Evolutionary conservation across 1,140 invertebrate species (phyloP).

Genomic region (Brachionus manjavacas): DNA sequence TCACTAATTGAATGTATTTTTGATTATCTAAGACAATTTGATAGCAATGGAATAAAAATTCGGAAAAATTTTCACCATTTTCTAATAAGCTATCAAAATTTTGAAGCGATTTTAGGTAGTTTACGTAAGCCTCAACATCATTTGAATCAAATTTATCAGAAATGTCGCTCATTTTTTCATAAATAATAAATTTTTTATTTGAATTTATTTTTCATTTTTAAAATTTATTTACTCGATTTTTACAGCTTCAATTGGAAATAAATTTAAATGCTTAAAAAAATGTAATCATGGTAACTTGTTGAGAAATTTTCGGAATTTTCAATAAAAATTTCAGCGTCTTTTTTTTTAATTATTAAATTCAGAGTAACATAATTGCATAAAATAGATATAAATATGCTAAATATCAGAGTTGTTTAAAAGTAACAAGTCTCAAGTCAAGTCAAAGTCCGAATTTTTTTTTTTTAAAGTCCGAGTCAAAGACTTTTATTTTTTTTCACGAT

Average conservation of each 20-base stretch:
- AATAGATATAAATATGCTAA: too few relatives aligned
- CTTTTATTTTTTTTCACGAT: too few relatives aligned
- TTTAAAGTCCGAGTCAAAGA: too few relatives aligned
- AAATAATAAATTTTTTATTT: background rate
- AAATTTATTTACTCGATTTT: background rate
- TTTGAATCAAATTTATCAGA: background rate
- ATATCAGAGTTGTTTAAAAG: too few relatives aligned
- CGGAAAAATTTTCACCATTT: background rate
- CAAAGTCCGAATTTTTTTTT: too few relatives aligned
- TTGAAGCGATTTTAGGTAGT: background rate
- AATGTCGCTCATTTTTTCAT: background rate
- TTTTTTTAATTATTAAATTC: too few relatives aligned
- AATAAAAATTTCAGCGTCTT: too few relatives aligned
- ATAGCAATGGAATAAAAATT: background rate
- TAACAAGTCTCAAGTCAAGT: too few relatives aligned
- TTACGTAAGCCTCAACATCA: background rate
- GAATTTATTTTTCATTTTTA: background rate
- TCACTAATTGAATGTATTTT: background rate
- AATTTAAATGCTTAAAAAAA: background rate
- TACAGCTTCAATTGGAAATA: background rate
- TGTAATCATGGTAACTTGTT: too few relatives aligned
- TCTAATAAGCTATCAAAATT: background rate
- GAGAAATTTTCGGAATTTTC: too few relatives aligned
- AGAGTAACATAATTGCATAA: too few relatives aligned
- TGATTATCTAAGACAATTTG: background rate